Evolutionary conservation across 2,888 invertebrate genomes (phyloP), one percentile per base, ranked within the genome.

Genomic region (Rhagonycha lutea): DNA sequence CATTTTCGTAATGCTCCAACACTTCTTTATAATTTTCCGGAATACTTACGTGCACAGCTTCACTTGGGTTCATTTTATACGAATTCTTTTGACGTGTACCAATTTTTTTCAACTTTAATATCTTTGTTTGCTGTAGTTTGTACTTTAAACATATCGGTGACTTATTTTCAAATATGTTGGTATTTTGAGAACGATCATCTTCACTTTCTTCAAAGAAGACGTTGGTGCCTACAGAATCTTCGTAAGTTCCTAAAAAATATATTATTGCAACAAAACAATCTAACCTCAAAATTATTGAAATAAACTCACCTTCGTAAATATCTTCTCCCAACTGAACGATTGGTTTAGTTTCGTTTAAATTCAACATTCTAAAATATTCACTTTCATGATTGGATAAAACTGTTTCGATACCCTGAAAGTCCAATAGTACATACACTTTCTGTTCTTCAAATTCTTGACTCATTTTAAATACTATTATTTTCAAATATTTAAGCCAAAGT

Each of bases 151-250:
- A 90, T 47, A 92, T 90, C 10, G 90, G 85, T 74, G 90, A 88
- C 81, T 92, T 92, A 77, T 72, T 81, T 69, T 81, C 81, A 69
- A 85, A 85, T 14, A 84, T 77, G 78, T 82, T 82, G 10, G 70
- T 75, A 47, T 47, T 47, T 47, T 47, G 47, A 29, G 71, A 71
- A 12, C 77, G 72, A 18, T 89, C 88, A 61, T 89, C 86, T 29
- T 89, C 87, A 78, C 92, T 90, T 82, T 92, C 91, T 84, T 92
- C 91, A 84, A 95, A 94, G 84, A 94, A 93, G 85, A 95, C 88
- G 80, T 92, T 92, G 14, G 95, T 95, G 18, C 95, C 95, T 76
- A 93, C 85, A 9, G 92, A 89, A 84, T 92, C 91, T 83, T 92
- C 92, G 86, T 92, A 94, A 70, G 90, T 90, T 14, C 95, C 95